A percentile compares a stretch with the other conserved stretches of the same genome.
Evolutionary conservation across 2,113 vertebrate species (phyloP).

Genomic region (Emydocephalus ijimae): DNA sequence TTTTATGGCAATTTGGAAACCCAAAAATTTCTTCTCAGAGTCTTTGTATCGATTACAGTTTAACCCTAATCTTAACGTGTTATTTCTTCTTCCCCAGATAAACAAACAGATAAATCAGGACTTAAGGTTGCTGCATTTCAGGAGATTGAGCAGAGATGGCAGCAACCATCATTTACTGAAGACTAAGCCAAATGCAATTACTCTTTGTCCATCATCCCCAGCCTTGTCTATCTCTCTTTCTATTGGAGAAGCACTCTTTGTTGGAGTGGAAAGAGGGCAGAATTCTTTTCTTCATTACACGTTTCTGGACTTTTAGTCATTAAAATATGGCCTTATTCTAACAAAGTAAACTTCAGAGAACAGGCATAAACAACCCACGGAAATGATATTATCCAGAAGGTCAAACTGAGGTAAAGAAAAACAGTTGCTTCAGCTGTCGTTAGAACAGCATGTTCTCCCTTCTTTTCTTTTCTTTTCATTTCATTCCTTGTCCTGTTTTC

Average conservation of each 20-base stretch:
- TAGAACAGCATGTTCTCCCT: neutral
- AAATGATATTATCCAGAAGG: neutral
- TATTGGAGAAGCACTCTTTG: neutral
- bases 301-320: neutral
- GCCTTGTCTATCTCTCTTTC: neutral
- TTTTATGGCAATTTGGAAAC: neutral
- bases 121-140: neutral
- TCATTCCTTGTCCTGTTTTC: neutral
- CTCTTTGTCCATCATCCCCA: neutral
- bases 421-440: neutral
- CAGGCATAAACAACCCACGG: neutral
- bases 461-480: neutral
- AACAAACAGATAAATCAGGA: neutral
- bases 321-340: neutral
- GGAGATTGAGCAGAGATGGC: neutral
- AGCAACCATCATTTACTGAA: neutral
- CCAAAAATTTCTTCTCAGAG: neutral
- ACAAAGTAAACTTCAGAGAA: neutral
- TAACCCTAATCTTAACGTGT: neutral
- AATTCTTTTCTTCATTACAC: neutral
- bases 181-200: neutral
- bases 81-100: neutral
- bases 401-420: neutral
- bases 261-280: neutral
- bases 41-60: neutral